phyloP scores from a whole-genome alignment of 1,140 invertebrate genomes.

The Drosophila quadrilineata region DNA sequence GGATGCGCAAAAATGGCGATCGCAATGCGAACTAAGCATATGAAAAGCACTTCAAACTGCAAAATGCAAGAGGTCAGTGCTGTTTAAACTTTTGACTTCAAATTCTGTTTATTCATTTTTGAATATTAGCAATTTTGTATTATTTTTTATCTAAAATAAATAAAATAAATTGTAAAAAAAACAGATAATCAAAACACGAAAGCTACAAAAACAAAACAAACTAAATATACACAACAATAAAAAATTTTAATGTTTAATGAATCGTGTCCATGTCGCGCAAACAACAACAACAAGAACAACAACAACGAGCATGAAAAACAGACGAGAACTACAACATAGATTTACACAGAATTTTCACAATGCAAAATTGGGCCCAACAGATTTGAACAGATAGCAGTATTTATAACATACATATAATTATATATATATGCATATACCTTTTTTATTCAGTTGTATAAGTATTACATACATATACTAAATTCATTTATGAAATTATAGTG shows the following conservation, averaged over 20 bases:
- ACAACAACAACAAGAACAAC: slow-evolving; percentile 7
- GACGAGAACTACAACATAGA: not conserved
- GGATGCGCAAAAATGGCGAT: slow-evolving; percentile 73
- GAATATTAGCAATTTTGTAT: too few relatives aligned
- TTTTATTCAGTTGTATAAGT: not conserved
- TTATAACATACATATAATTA: not conserved
- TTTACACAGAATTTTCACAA: slow-evolving; percentile 46
- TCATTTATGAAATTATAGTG: slow-evolving; percentile 15
- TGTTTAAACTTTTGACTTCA: too few relatives aligned
- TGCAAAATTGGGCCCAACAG: slow-evolving; percentile 42
- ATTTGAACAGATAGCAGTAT: slow-evolving; percentile 1
- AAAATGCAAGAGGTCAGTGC: not conserved
- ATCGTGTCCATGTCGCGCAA: slow-evolving; percentile 23
- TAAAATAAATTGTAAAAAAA: slow-evolving; percentile 8
- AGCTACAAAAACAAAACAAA: slow-evolving; percentile 16
- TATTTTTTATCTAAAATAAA: too few relatives aligned
- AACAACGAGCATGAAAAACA: slow-evolving; percentile 11
- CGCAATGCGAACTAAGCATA: not conserved
- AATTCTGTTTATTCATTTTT: too few relatives aligned
- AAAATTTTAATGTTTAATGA: slow-evolving; percentile 31
- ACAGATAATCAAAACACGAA: slow-evolving; percentile 18
- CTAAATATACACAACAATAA: not conserved
- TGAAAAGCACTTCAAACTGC: not conserved
- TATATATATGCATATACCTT: not conserved
- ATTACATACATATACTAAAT: not conserved